Evolutionary conservation across 2,113 vertebrate species (phyloP), one percentile per base, ranked within the genome.

Genomic region (Chamaetylas fuelleborni): DNA sequence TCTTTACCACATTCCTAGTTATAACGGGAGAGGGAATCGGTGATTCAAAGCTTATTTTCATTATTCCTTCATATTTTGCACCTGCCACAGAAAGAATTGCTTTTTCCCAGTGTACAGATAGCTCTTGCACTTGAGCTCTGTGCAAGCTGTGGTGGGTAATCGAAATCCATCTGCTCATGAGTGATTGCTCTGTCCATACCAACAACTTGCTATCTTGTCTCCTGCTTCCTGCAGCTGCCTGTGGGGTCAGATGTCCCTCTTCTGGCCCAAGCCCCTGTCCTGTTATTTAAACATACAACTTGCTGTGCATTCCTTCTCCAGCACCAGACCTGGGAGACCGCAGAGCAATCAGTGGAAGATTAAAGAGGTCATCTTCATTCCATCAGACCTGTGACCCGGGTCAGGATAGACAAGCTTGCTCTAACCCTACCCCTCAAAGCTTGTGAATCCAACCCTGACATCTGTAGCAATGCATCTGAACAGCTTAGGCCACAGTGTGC

Each of bases 321-420:
- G 53, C 11, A 24, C 24, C 43, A 80, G 22, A n/a, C 9, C 36
- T 36, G 5, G 29, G 29, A n/a, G 18, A 51, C 48, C 31, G 66
- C 62, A 69, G n/a, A 70, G 45, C 19, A 48, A 14, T 3, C 36
- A 38, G 36, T 11, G 36, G 22, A 40, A 53, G 15, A 38, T n/a
- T 48, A 28, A 82, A 86, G 22, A 72, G 36, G 13, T 31, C n/a
- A 34, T 24, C 26, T 43, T 29, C 1, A 7, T 60, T 43, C 33
- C 48, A 65, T 11, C 4, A 7, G 20, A 72, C 11, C 29, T 23
- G 13, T 61, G 47, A 22, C 42, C 0, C 0, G 5, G 9, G 34
- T 43, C 54, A 51, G 43, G n/a, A 60, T 1, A 57, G 76, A 65
- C 4, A 53, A 77, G 17, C 19, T 90, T 61, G 19, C 25, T 65